A percentile compares a stretch with the other conserved stretches of the same genome.
phyloP scores from a whole-genome alignment of 1,140 invertebrate genomes.

The Drosophila azteca region DNA sequence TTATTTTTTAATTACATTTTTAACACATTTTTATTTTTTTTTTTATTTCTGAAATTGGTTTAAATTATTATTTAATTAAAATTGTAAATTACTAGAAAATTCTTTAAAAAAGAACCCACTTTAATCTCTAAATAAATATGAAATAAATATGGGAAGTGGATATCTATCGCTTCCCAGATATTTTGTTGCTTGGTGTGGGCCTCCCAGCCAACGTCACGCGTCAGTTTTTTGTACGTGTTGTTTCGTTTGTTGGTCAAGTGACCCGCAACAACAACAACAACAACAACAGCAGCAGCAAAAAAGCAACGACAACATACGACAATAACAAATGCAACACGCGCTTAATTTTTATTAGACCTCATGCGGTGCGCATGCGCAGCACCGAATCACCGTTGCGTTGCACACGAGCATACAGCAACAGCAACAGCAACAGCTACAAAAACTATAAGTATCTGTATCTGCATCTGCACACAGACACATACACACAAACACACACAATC shows the following conservation, averaged over 20 bases:
- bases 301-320: conserved; percentile 38
- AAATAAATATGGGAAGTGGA: no score
- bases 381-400: conserved; percentile 57
- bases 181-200: conserved; percentile 46
- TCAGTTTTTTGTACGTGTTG: conserved; percentile 77
- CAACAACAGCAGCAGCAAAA: conserved; percentile 20
- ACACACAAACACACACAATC: conserved; percentile 18
- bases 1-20: no score
- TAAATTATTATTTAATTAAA: no score
- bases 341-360: conserved; percentile 79
- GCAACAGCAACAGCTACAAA: conserved; percentile 29
- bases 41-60: no score
- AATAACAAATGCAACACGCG: conserved; percentile 78
- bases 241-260: conserved; percentile 81
- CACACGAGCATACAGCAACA: conserved; percentile 30
- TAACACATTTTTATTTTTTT: no score
- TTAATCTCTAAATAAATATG: no score
- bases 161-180: neutral
- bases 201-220: conserved; percentile 70
- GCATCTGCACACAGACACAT: conserved; percentile 11
- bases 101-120: no score
- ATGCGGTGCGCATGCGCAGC: conserved; percentile 76
- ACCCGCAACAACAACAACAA: conserved; percentile 42
- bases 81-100: no score
- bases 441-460: conserved; percentile 24